These are phyloP conservation scores for Dynastes grantii DNA, from an alignment of 2,888 invertebrate genomes.

Conservation along the genomic window DNA sequence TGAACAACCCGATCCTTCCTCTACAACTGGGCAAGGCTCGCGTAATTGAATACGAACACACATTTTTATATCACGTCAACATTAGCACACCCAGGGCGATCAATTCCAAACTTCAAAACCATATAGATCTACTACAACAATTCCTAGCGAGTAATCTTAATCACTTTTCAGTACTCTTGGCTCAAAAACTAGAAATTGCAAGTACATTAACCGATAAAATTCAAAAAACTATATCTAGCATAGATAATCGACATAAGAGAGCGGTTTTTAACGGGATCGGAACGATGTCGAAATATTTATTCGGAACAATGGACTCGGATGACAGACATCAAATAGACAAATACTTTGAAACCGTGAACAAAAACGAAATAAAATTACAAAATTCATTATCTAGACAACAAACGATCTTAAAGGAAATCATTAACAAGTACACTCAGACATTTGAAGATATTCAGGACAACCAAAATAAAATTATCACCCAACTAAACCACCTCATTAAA, in stretches of 20 bases:
- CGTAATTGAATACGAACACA: conserved; percentile 19
- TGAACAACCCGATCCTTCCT: conserved; percentile 29
- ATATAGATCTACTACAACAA: background rate
- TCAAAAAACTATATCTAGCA: background rate
- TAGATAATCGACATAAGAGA: conserved; percentile 13
- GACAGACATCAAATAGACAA: conserved; percentile 21
- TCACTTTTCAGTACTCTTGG: conserved; percentile 8
- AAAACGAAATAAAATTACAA: conserved; percentile 6
- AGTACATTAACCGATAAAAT: background rate
- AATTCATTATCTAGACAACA: conserved; percentile 9
- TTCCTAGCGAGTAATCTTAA: background rate
- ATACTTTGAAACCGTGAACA: conserved; percentile 14
- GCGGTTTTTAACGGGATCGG: conserved; percentile 21
- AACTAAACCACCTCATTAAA: conserved; percentile 31
- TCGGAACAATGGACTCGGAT: conserved; percentile 25
- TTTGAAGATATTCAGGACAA: conserved; percentile 32
- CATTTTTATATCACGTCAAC: conserved; percentile 22
- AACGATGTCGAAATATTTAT: conserved; percentile 16
- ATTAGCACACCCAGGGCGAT: background rate
- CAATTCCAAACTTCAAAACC: background rate
- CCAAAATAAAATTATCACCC: conserved; percentile 23
- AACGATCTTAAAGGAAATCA: conserved; percentile 32
- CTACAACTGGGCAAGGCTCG: conserved; percentile 26
- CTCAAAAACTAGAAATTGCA: conserved; percentile 19
- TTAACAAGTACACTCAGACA: conserved; percentile 9